Base-by-base conservation (phyloP, 30 jellyfish, hydroid and myxozoan species). In the Aurelia aurita region DNA sequence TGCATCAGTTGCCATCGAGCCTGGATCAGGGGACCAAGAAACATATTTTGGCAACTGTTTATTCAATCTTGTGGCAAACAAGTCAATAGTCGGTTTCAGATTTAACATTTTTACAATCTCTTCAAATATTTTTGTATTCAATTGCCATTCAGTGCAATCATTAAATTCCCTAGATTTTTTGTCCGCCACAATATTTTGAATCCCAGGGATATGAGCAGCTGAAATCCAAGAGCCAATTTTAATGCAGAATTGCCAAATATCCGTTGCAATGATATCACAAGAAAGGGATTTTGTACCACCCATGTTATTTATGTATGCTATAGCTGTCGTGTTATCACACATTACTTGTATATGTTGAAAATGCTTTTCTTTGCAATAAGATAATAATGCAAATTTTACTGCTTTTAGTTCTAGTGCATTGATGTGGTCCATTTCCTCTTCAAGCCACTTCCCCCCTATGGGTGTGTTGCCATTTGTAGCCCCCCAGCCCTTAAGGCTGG, bases 171-270 rank as follows among this genome's bases (percentile, higher is more conserved):
- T 21, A 5, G 84, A 71, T 20, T 8, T 16, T 21, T 43, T 35
- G 69, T 71, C 84, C 19, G 71, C 84, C 20, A 20, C 32, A 18
- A 32, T 49, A 21, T 75, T 75, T 16, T 28, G 5, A 13, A 13
- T 75, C 8, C 87, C 76, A 20, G 87, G 87, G 21, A 75, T 32
- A n/a, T 55, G 58, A 7, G 87, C 87, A 11, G 87, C 87, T 2
- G 87, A 16, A 32, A 75, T 25, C 87, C 87, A 75, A 23, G 32
- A 1, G 46, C 32, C 58, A 16, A 7, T 51, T 2, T 8, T 22
- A 1, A 31, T 49, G 35, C 87, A 75, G 46, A 75, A 55, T 6
- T 75, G 3, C 87, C 81, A 75, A 34, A 75, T 53, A 5, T 58
- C 66, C 5, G 11, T 32, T 1, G 80, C 87, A 75, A 75, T 4